Evolutionary conservation across 2,888 invertebrate species (phyloP).

Genomic region (Holacanthella duospinosa): DNA sequence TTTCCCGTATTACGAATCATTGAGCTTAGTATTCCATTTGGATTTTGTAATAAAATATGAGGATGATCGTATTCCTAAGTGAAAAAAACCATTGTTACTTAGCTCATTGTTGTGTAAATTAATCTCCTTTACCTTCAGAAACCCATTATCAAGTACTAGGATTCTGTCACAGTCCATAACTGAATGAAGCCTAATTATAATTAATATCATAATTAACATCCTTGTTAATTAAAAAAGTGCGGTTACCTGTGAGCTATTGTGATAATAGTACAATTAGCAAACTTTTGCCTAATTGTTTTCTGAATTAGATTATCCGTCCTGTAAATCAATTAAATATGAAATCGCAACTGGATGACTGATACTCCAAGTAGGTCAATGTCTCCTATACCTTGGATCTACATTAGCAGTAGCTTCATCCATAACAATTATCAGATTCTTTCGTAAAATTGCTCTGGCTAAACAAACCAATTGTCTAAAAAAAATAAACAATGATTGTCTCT

Average conservation of each 20-base stretch:
- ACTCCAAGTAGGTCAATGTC: too few relatives aligned
- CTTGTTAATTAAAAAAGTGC: too few relatives aligned
- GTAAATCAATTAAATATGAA: constrained; percentile 38
- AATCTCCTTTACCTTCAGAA: constrained; percentile 52
- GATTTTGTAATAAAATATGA: constrained; percentile 52
- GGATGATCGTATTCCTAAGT: constrained; percentile 64
- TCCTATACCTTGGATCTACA: constrained; percentile 64
- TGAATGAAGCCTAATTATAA: constrained; percentile 14
- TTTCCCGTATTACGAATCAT: constrained; percentile 62
- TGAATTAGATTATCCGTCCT: constrained; percentile 39
- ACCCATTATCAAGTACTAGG: constrained; percentile 24
- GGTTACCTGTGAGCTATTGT: constrained; percentile 21
- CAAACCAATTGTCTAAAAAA: constrained; percentile 60
- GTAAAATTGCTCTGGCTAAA: constrained; percentile 73
- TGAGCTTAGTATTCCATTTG: constrained; percentile 53
- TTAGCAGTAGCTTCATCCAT: constrained; percentile 93
- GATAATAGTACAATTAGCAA: constrained; percentile 22
- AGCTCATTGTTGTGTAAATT: neutral
- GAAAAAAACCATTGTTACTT: neutral
- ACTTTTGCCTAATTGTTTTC: constrained; percentile 19
- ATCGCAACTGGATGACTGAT: neutral
- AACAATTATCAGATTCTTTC: constrained; percentile 71
- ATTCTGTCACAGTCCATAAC: constrained; percentile 26
- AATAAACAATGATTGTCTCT: neutral
- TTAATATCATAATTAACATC: too few relatives aligned